These are phyloP conservation scores for Enteromius unitaeniatus DNA, from an alignment of 2,797 vertebrate species.

Conservation along the genomic window DNA sequence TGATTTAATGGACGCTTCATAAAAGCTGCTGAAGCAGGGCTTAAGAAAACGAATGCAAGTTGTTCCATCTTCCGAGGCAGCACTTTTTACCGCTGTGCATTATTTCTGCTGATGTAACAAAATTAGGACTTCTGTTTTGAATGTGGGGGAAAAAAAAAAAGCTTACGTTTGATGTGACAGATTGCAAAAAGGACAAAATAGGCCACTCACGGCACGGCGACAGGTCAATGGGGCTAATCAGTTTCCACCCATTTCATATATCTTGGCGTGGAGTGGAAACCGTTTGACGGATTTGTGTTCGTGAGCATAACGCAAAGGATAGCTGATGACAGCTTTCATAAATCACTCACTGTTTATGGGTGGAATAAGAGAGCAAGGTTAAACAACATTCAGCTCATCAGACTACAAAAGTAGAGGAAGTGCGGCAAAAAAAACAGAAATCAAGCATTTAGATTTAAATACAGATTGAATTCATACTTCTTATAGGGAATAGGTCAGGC, in stretches of 20 bases:
- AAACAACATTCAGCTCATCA: conserved; percentile 50
- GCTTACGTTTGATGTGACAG: conserved; percentile 68
- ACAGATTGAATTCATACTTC: neutral
- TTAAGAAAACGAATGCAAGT: conserved; percentile 34
- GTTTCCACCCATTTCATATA: conserved; percentile 36
- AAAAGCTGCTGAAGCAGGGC: conserved; percentile 63
- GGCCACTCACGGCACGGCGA: conserved; percentile 41
- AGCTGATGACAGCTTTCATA: conserved; percentile 48
- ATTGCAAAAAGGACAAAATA: conserved; percentile 70
- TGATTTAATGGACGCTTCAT: conserved; percentile 73
- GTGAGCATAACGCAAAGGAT: conserved; percentile 44
- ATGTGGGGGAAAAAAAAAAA: conserved; percentile 35
- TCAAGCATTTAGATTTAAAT: neutral
- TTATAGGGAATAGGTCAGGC: neutral
- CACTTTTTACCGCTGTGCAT: conserved; percentile 46
- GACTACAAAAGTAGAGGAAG: conserved; percentile 26
- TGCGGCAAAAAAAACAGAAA: neutral
- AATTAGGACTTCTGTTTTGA: conserved; percentile 57
- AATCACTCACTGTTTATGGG: conserved; percentile 54
- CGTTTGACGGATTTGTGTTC: conserved; percentile 51
- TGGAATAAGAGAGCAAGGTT: conserved; percentile 45
- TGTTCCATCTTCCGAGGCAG: conserved; percentile 60
- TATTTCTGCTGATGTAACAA: conserved; percentile 68
- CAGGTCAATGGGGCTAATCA: conserved; percentile 57
- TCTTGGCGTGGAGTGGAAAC: conserved; percentile 46